Base-by-base conservation (phyloP, 1,140 invertebrate species). In the Cecropterus lyciades region DNA sequence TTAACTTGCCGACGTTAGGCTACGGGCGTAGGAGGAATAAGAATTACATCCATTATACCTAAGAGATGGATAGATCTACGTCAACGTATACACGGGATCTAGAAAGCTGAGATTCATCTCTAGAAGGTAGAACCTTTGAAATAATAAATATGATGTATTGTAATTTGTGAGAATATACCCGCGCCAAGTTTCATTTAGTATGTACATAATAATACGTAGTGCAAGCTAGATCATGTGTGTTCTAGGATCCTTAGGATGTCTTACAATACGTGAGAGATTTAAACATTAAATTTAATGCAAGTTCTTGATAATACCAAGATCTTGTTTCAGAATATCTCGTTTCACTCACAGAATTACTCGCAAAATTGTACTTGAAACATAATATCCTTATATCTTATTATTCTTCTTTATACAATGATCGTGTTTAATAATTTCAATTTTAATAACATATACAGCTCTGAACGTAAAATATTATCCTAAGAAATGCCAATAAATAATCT, bases 1-100 rank as follows among this genome's bases (percentile, higher is more conserved):
- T 82, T 80, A 77, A 73, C 74, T 77, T 73, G 70, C 69, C 77
- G 68, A 74, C 76, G 75, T 67, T 69, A 74, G 56, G 73, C 66
- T 70, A 43, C 67, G 24, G 20, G 78, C 77, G 77, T 45, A 45
- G 43, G 56, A 67, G 68, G 79, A 80, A 78, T 80, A 80, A 75
- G 72, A 78, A 84, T 76, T 55, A 71, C 45, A 45, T 46, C 17
- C 11, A 20, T 42, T 56, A 30, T 67, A 53, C 11, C 40, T 48
- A 67, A 30, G 45, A 45, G 51, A 46, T 20, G 16, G 9, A 45
- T 45, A 45, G 13, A 14, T 33, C 9, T 13, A 52, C 33, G 51
- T 55, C 15, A 40, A n/a, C 15, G 33, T 40, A 33, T 43, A 56
- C 33, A n/a, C 11, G 15, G 53, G 16, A 13, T 56, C 30, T 37